Base-by-base conservation (phyloP, 2,113 vertebrate genomes). In the Alectura lathami region DNA sequence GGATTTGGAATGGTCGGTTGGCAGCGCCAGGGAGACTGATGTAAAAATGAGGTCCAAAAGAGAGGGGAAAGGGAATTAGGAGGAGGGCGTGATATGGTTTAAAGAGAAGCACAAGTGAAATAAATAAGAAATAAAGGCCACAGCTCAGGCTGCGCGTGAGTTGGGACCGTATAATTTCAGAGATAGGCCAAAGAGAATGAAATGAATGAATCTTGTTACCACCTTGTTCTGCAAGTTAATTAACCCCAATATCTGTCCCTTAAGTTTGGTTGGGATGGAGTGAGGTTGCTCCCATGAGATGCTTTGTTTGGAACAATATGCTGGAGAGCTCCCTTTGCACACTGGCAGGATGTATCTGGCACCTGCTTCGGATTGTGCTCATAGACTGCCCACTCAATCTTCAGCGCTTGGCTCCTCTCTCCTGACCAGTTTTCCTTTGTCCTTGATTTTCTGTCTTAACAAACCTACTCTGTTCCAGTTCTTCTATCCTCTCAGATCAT, bases 1-100 rank as follows among this genome's bases (percentile, higher is more conserved):
- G 95, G 96, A 97, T 98, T 98, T 98, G 97, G 98, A 98, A 98
- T 97, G 97, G 94, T 97, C 95, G 88, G 93, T 84, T 98, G 97
- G 97, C 97, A 98, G 97, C 93, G 95, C 96, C 97, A 93, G 96
- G 97, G 97, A 98, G 96, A 97, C 95, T 96, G 88, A 96, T 97
- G 95, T 97, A 97, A 97, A 98, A 97, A 96, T 96, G 96, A 96
- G 82, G 66, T 87, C 81, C 70, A 93, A 91, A 95, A 96, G 63
- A 89, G 90, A 75, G 63, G 68, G 95, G 83, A 92, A 88, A 89
- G 78, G 89, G 95, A 95, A 40, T 59, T 76, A 96, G 73, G 85
- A 97, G 69, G 64, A 88, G 93, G 88, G 81, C 66, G 74, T 96
- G 95, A 96, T 93, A 92, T 95, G 91, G 84, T 93, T 95, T 89